Conservation (phyloP, 64 coral and sea anemone genomes). For the Acropora tenuis region DNA sequence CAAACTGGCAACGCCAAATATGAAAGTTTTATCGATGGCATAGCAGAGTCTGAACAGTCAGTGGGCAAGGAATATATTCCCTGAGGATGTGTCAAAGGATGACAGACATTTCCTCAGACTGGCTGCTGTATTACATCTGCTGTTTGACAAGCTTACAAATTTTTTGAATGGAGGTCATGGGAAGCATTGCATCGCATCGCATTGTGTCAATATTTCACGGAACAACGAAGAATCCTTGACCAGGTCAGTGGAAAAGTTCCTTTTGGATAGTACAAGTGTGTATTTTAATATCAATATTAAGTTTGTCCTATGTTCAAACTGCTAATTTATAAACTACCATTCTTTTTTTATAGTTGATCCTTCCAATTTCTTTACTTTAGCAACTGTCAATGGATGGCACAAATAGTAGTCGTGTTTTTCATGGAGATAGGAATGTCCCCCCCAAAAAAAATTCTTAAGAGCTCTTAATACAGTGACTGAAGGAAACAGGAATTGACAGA, state of each 20-base stretch:
- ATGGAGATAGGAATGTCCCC: too few relatives aligned
- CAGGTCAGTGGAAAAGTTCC: slow-evolving; percentile 14
- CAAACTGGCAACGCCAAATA: not conserved
- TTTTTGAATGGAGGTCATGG: not conserved
- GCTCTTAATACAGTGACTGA: too few relatives aligned
- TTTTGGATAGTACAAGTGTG: too few relatives aligned
- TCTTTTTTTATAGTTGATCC: too few relatives aligned
- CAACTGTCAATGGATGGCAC: too few relatives aligned
- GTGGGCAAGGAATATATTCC: not conserved
- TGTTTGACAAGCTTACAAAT: slow-evolving; percentile 10
- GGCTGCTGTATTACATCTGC: not conserved
- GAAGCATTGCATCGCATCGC: not conserved
- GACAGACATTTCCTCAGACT: slow-evolving; percentile 33
- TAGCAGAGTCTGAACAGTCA: slow-evolving; percentile 12
- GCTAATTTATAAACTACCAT: too few relatives aligned
- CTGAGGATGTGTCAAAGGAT: slow-evolving; percentile 28
- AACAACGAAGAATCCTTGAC: slow-evolving; percentile 37
- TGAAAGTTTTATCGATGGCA: slow-evolving; percentile 15
- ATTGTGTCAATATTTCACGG: slow-evolving; percentile 14
- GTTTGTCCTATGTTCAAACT: too few relatives aligned
- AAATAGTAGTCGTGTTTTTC: too few relatives aligned
- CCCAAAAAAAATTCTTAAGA: too few relatives aligned
- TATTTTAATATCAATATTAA: too few relatives aligned
- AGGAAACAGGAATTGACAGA: too few relatives aligned
- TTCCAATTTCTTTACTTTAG: too few relatives aligned